A percentile compares a stretch with the other conserved stretches of the same genome.
Evolutionary conservation across 2,888 invertebrate genomes (phyloP).

Genomic region (Andricus curvator): DNA sequence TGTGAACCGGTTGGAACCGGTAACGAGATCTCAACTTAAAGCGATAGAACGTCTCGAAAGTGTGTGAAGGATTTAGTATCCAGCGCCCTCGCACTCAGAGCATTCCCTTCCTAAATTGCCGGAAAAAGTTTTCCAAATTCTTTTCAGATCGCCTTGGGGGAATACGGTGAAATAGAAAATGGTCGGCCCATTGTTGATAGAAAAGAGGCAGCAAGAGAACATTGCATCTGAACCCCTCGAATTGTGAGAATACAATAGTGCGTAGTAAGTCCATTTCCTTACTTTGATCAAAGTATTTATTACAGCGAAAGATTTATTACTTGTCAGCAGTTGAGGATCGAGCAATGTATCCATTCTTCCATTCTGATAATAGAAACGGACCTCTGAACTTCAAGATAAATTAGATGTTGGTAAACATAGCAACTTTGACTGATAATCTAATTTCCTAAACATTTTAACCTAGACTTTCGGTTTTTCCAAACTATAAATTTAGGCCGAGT

Average conservation of each 20-base stretch:
- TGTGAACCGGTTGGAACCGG: neutral
- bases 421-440: neutral
- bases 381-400: neutral
- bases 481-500: neutral
- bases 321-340: no score
- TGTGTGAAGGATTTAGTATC: slow-evolving; percentile 16
- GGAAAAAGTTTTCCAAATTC: slow-evolving; percentile 14
- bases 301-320: neutral
- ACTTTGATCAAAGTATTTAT: neutral
- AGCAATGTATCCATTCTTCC: no score
- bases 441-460: no score
- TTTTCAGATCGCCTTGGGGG: slow-evolving; percentile 4
- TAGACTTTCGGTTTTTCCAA: neutral
- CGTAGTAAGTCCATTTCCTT: slow-evolving; percentile 4
- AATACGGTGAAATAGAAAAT: slow-evolving; percentile 51
- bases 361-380: no score
- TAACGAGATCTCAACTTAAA: slow-evolving; percentile 17
- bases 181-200: slow-evolving; percentile 54
- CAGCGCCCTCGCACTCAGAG: neutral
- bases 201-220: slow-evolving; percentile 41
- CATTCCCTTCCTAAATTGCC: slow-evolving; percentile 4
- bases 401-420: neutral
- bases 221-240: neutral
- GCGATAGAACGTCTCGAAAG: slow-evolving; percentile 24
- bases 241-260: slow-evolving; percentile 16